Percentiles rank a stretch among this genome's conserved stretches.
Conservation (phyloP, 2,113 vertebrate species). For the Thermophis baileyi region DNA sequence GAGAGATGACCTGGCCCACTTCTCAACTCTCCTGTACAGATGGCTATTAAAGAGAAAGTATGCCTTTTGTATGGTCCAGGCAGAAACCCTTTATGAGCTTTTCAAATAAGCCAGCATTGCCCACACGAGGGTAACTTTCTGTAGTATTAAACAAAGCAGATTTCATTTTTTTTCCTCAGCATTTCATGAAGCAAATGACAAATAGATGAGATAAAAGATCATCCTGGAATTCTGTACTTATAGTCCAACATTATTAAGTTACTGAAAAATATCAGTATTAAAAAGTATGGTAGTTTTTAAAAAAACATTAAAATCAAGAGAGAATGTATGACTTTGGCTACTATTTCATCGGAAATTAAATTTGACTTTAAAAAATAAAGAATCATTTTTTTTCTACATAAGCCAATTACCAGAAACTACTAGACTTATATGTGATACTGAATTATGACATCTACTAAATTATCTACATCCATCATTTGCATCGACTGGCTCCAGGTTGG, state of each 20-base stretch:
- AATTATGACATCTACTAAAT: neutral
- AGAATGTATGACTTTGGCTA: neutral
- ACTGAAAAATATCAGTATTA: neutral
- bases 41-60: constrained; percentile 99
- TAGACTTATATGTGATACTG: neutral
- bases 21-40: constrained; percentile 98
- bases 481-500: neutral
- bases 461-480: neutral
- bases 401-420: neutral
- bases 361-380: neutral
- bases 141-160: constrained; percentile 76
- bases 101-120: constrained; percentile 82
- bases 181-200: constrained; percentile 68
- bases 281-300: neutral
- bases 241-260: constrained; percentile 34
- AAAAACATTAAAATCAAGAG: neutral
- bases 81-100: constrained; percentile 85
- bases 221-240: constrained; percentile 38
- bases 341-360: neutral
- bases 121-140: constrained; percentile 79
- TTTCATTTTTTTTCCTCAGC: constrained; percentile 67
- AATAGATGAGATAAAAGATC: constrained; percentile 61
- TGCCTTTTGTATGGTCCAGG: constrained; percentile 88
- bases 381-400: neutral
- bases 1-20: constrained; percentile 95